phyloP scores from a whole-genome alignment of 2,797 vertebrate species.

The Enteromius argenteus region DNA sequence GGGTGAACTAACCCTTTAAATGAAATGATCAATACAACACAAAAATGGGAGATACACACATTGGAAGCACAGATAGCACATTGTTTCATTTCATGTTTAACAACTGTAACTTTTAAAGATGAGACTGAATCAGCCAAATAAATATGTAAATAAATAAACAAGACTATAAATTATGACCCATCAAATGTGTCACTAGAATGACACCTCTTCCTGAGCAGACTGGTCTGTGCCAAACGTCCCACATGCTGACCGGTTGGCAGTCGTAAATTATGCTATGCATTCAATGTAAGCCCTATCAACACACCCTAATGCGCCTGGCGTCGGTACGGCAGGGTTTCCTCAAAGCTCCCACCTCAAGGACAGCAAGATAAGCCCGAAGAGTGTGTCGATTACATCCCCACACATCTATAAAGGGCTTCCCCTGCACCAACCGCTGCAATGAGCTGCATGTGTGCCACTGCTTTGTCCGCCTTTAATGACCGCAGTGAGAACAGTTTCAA shows the following conservation, averaged over 20 bases:
- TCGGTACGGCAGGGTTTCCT: background rate
- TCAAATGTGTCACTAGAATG: conserved; percentile 2
- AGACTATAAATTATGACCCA: background rate
- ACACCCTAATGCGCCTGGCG: background rate
- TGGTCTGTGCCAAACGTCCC: background rate
- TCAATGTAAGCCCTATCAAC: conserved; percentile 30
- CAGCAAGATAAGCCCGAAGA: conserved; percentile 29
- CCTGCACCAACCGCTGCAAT: conserved; percentile 13
- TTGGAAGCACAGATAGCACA: background rate
- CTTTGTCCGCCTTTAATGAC: conserved; percentile 24
- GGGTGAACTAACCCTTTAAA: no score
- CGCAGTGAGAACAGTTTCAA: conserved; percentile 24
- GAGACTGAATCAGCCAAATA: background rate
- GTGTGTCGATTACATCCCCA: conserved; percentile 15
- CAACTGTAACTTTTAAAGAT: background rate
- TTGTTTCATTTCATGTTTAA: background rate
- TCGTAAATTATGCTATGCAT: conserved; percentile 34
- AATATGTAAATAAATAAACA: background rate
- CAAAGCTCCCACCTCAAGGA: conserved; percentile 21
- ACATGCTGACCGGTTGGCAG: conserved; percentile 8
- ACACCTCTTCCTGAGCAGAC: background rate
- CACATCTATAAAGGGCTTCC: conserved; percentile 18
- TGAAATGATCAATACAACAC: background rate
- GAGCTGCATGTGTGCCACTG: conserved; percentile 8
- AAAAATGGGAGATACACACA: background rate